Conservation (phyloP, 1,140 invertebrate genomes). For the Venustaconcha ellipsiformis region DNA sequence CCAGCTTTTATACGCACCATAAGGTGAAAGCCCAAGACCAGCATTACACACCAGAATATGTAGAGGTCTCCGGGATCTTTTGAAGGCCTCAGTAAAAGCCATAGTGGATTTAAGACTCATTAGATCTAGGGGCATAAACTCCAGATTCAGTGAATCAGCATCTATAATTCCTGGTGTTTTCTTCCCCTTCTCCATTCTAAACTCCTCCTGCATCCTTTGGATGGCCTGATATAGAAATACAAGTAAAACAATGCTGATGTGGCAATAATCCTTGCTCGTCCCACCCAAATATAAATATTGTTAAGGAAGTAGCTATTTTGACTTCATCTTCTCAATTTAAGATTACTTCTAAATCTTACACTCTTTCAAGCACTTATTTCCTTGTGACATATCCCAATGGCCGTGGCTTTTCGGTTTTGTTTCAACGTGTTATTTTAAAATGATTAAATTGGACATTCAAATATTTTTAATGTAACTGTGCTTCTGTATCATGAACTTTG, state of each 20-base stretch:
- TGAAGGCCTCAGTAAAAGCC: constrained; percentile 28
- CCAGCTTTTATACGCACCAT: too few species aligned
- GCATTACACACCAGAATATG: constrained; percentile 38
- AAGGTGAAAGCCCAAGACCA: constrained; percentile 5
- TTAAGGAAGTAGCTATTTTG: not conserved
- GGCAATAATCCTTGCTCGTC: not conserved
- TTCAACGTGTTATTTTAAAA: too few species aligned
- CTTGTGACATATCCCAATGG: too few species aligned
- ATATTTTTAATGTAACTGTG: too few species aligned
- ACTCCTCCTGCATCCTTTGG: constrained; percentile 32
- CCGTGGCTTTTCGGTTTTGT: too few species aligned
- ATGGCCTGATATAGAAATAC: constrained; percentile 27
- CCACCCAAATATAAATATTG: not conserved
- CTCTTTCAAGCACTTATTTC: too few species aligned
- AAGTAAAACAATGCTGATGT: not conserved
- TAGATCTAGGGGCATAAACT: constrained; percentile 36
- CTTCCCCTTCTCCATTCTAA: constrained; percentile 21
- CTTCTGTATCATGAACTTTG: too few species aligned
- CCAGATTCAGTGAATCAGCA: constrained; percentile 16
- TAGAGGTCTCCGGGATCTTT: constrained; percentile 21
- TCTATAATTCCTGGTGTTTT: constrained; percentile 12
- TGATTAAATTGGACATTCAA: too few species aligned
- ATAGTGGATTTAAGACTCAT: constrained; percentile 30
- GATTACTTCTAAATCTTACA: too few species aligned
- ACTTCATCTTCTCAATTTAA: not conserved